Evolutionary conservation across 2,797 vertebrate genomes (phyloP), one percentile per base, ranked within the genome.

Genomic region (Smutsia temminckii): DNA sequence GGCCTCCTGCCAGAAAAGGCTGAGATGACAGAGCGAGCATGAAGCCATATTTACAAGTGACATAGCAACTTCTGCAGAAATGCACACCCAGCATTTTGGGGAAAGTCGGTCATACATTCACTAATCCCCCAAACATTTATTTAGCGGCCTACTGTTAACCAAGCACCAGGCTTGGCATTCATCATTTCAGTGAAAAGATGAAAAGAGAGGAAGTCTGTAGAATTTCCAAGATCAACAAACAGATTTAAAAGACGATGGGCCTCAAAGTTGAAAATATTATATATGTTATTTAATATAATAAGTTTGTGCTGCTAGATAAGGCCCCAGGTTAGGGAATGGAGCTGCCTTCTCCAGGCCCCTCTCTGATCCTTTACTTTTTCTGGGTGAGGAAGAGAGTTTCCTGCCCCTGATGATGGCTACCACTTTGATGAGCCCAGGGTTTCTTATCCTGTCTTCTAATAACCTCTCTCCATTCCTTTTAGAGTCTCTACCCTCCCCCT

Each of bases 171-270:
- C 46, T 29, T 64, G 13, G n/a, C 7, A 2, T 72, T 51, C 57
- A 77, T 12, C 27, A 27, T 34, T 32, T 69, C 8, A 55, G 2
- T 16, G 81, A 63, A 49, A 49, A 51, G 2, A 59, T 16, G 81
- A 63, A 49, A 49, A 51, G 2, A 59, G 79, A 68, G 23, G 32
- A 59, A 17, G 17, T 32, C 88, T 34, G 64, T 59, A 68, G 64
- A 53, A 75, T n/a, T 79, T 96, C 27, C 42, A 95, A 51, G 59
- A 72, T 3, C 55, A 75, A 37, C 68, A 90, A 80, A 91, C 14
- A 89, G 21, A 17, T 74, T 37, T 59, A 68, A 81, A 85, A 81
- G 49, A 32, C 0, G 2, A 16, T 51, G 49, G 59, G 6, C 12
- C 29, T 95, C 14, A 6, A 51, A 37, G 32, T 37, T 83, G 68